Evolutionary conservation across 2,888 invertebrate species (phyloP).

Genomic region (Oeneis ivallda): DNA sequence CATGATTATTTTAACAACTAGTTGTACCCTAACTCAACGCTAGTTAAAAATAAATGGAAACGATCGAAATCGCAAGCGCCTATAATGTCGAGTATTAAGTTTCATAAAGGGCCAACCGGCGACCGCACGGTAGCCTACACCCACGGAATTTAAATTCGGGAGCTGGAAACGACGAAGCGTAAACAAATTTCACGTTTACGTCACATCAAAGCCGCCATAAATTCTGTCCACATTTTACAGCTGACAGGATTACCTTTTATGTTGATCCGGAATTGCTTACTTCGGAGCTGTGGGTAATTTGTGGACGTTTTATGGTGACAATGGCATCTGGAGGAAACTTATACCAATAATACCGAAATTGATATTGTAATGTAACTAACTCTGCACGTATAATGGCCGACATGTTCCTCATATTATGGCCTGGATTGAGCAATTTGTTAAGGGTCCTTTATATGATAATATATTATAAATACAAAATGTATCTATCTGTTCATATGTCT

Average conservation of each 20-base stretch:
- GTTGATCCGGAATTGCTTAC: constrained; percentile 19
- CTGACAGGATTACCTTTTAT: constrained; percentile 15
- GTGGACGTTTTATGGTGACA: constrained; percentile 13
- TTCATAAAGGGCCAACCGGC: constrained; percentile 21
- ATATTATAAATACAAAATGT: too few relatives aligned
- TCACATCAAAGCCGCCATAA: constrained; percentile 26
- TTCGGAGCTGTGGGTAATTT: constrained; percentile 11
- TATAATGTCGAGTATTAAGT: constrained; percentile 22
- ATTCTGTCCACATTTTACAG: constrained; percentile 25
- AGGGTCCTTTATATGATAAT: too few relatives aligned
- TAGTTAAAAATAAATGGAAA: constrained; percentile 17
- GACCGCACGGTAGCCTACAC: constrained; percentile 21
- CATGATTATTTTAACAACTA: too few relatives aligned
- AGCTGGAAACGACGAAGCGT: constrained; percentile 34
- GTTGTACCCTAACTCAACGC: too few relatives aligned
- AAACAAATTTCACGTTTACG: constrained; percentile 23
- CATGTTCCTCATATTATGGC: too few relatives aligned
- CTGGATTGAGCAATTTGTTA: too few relatives aligned
- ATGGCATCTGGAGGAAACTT: constrained; percentile 4
- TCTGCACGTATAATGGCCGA: too few relatives aligned
- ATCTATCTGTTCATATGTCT: too few relatives aligned
- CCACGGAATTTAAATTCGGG: constrained; percentile 48
- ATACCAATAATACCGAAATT: background rate
- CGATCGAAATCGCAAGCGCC: constrained; percentile 11
- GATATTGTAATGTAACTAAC: background rate